phyloP scores from a whole-genome alignment of 2,888 invertebrate species.

The Heliconius erato region DNA sequence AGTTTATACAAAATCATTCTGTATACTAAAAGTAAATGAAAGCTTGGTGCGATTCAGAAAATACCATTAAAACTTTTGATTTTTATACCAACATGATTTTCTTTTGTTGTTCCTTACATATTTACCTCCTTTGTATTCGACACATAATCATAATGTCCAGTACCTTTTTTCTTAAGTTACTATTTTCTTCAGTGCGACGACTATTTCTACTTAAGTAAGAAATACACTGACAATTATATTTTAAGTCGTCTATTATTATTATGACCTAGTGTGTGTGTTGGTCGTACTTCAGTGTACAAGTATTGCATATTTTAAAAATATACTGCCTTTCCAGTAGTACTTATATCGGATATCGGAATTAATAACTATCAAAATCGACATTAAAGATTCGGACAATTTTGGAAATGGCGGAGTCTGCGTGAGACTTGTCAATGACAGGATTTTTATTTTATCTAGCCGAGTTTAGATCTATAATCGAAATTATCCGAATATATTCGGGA shows the following conservation, averaged over 20 bases:
- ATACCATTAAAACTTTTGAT: constrained; percentile 87
- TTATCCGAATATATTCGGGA: no score
- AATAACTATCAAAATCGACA: background rate
- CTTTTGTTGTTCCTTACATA: constrained; percentile 59
- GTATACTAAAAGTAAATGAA: constrained; percentile 86
- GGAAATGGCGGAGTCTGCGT: background rate
- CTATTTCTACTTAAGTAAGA: background rate
- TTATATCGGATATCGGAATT: no score
- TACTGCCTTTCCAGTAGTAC: no score
- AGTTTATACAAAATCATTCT: constrained; percentile 84
- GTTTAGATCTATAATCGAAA: no score
- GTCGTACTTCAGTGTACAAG: no score
- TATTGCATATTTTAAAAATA: no score
- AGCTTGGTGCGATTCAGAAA: constrained; percentile 86
- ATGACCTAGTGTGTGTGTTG: no score
- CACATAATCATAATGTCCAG: background rate
- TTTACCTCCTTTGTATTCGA: background rate
- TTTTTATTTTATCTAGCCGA: no score
- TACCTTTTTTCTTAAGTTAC: background rate
- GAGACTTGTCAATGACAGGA: no score
- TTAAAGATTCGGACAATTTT: background rate
- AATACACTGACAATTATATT: background rate
- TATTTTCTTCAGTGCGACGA: background rate
- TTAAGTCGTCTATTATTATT: background rate
- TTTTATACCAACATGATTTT: constrained; percentile 84